Conservation (phyloP, 2,113 vertebrate genomes). For the Phrynosoma blainvillii region DNA sequence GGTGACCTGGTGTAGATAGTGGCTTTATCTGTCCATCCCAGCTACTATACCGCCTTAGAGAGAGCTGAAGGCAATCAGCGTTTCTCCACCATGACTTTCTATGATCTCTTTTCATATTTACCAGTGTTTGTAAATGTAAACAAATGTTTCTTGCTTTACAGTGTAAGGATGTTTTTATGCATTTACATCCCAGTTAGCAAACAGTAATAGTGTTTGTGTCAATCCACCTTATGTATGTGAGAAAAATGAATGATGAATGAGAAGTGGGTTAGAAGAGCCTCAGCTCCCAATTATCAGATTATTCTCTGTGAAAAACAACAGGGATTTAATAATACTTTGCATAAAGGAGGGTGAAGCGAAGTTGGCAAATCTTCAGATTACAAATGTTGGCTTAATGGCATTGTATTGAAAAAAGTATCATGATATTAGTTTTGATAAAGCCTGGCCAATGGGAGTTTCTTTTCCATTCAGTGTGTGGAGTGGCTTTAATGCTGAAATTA, state of each 20-base stretch:
- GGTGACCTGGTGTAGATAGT: neutral
- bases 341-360: neutral
- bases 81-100: neutral
- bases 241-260: too few species aligned
- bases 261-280: neutral
- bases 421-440: conserved; percentile 70
- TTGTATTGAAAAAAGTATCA: conserved; percentile 57
- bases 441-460: conserved; percentile 72
- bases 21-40: too few species aligned
- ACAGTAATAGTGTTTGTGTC: neutral
- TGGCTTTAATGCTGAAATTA: conserved; percentile 74
- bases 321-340: neutral
- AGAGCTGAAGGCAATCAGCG: neutral
- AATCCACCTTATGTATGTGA: neutral
- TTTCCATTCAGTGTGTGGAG: conserved; percentile 59
- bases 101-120: too few species aligned
- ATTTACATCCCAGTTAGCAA: neutral
- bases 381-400: conserved; percentile 30
- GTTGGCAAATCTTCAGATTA: neutral
- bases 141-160: too few species aligned
- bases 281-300: neutral
- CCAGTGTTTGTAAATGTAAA: too few species aligned
- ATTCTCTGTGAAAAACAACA: neutral
- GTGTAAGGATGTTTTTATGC: neutral
- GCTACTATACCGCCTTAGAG: neutral